Conservation (phyloP, 2,888 invertebrate genomes). For the Rhynchonema sp. region DNA sequence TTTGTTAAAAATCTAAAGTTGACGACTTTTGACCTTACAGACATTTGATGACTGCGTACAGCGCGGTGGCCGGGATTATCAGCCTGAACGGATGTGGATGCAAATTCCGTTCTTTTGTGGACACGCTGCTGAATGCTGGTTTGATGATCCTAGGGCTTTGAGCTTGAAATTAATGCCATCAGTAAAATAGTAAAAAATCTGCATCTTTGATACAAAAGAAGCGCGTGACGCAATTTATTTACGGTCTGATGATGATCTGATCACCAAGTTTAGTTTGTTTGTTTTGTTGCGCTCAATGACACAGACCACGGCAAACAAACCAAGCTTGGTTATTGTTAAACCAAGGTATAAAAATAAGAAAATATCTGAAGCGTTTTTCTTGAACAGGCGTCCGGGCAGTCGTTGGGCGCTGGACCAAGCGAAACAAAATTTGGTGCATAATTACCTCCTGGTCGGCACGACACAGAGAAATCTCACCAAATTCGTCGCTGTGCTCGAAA, state of each 20-base stretch:
- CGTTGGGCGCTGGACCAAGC: slow-evolving; percentile 84
- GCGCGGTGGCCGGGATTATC: slow-evolving; percentile 62
- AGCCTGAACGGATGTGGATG: slow-evolving; percentile 89
- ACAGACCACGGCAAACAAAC: no score
- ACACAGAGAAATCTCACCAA: slow-evolving; percentile 82
- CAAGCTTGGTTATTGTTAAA: no score
- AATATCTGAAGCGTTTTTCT: background rate
- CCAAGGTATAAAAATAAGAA: no score
- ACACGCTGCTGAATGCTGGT: slow-evolving; percentile 86
- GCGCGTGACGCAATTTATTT: no score
- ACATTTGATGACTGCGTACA: slow-evolving; percentile 92
- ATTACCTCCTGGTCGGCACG: slow-evolving; percentile 79
- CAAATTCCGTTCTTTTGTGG: slow-evolving; percentile 99
- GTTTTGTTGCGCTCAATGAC: no score
- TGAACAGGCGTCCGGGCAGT: slow-evolving; percentile 63
- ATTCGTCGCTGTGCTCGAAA: slow-evolving; percentile 70
- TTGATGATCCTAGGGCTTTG: no score
- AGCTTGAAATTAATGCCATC: no score
- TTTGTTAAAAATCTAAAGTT: background rate
- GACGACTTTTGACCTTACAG: slow-evolving; percentile 35
- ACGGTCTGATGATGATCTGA: no score
- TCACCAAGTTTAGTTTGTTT: no score
- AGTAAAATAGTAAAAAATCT: no score
- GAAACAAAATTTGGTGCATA: slow-evolving; percentile 70
- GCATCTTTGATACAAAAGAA: no score